Evolutionary conservation across 2,888 invertebrate genomes (phyloP).

Genomic region (Balanococcus diminutus): DNA sequence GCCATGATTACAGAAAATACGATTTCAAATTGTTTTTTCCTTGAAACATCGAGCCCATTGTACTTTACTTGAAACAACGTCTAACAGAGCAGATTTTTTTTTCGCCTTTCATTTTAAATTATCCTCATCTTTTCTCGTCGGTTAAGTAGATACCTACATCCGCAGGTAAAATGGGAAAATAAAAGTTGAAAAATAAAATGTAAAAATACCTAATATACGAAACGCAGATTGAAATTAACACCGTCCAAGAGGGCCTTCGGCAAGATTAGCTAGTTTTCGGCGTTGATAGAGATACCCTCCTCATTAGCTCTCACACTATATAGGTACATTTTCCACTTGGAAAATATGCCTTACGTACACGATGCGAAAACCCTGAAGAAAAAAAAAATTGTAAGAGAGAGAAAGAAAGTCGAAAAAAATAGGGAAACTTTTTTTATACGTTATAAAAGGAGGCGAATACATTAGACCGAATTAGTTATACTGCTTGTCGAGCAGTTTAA

Average conservation of each 20-base stretch:
- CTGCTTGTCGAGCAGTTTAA: constrained; percentile 36
- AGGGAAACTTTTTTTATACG: not conserved
- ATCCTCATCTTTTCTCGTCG: no score
- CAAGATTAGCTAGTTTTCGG: not conserved
- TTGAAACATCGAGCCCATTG: no score
- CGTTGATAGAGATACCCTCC: no score
- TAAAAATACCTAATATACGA: no score
- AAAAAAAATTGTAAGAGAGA: not conserved
- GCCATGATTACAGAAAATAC: no score
- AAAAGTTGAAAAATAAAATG: no score
- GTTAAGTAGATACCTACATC: no score
- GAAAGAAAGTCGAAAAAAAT: not conserved
- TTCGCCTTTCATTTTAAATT: no score
- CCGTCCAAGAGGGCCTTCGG: not conserved
- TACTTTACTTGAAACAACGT: no score
- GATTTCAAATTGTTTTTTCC: no score
- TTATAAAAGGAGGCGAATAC: constrained; percentile 36
- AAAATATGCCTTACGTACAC: not conserved
- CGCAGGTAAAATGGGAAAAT: no score
- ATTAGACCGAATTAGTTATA: constrained; percentile 45
- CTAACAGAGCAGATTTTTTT: no score
- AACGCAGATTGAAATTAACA: not conserved
- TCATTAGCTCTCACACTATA: not conserved
- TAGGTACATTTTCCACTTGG: not conserved
- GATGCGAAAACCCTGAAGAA: not conserved